Percentiles rank a stretch among this genome's conserved stretches.
Conservation (phyloP, 1,140 invertebrate species). For the Drosophila hydei region DNA sequence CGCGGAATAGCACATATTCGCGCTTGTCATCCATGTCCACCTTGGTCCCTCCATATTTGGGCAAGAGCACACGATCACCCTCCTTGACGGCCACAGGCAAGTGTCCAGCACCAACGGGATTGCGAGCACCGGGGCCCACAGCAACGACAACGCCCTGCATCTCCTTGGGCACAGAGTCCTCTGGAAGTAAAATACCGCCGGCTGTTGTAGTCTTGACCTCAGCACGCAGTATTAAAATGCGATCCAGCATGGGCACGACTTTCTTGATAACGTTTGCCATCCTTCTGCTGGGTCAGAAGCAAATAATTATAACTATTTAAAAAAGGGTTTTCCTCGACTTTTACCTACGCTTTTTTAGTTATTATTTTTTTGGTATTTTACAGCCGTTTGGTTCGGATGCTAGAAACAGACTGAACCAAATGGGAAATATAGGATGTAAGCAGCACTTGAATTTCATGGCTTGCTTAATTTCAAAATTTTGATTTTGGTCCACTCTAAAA, state of each 20-base stretch:
- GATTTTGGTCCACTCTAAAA: conserved; percentile 46
- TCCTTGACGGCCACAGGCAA: conserved; percentile 93
- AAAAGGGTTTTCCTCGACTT: neutral
- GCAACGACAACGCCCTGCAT: conserved; percentile 97
- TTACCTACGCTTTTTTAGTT: neutral
- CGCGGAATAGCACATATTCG: conserved; percentile 97
- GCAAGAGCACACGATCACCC: conserved; percentile 97
- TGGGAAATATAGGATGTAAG: neutral
- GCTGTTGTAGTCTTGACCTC: conserved; percentile 97
- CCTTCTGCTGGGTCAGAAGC: neutral
- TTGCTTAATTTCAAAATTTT: conserved; percentile 1
- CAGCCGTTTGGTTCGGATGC: conserved; percentile 9
- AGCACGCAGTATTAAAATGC: conserved; percentile 96
- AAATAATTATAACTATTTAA: neutral
- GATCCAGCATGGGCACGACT: conserved; percentile 96
- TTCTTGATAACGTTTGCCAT: conserved; percentile 87
- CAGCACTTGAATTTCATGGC: conserved; percentile 5
- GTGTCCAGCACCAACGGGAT: conserved; percentile 93
- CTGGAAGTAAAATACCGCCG: conserved; percentile 98
- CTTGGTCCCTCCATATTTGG: conserved; percentile 99
- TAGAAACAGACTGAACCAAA: conserved; percentile 9
- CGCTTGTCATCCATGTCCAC: conserved; percentile 90
- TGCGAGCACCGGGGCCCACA: conserved; percentile 94
- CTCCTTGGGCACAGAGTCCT: conserved; percentile 97
- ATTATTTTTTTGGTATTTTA: conserved; percentile 15